Percentiles rank a stretch among this genome's conserved stretches.
These are phyloP conservation scores for Drosophila murphyi DNA, from an alignment of 1,140 invertebrate species.

Conservation along the genomic window DNA sequence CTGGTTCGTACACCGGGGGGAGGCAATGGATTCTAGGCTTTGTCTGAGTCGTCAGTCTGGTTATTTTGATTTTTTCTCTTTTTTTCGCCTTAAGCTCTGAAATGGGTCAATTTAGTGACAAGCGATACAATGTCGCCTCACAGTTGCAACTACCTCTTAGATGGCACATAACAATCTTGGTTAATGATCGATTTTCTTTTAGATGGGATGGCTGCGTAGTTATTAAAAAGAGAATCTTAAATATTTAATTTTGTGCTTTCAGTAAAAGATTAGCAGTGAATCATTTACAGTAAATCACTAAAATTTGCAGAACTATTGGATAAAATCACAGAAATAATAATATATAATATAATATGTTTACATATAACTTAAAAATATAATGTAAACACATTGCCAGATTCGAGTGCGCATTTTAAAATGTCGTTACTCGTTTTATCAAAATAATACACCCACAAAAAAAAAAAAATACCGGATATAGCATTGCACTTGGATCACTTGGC, in stretches of 20 bases:
- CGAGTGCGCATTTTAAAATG: slow-evolving; percentile 6
- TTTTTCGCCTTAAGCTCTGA: slow-evolving; percentile 58
- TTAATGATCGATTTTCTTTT: slow-evolving; percentile 2
- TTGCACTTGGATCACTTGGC: slow-evolving; percentile 29
- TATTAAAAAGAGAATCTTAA: neutral
- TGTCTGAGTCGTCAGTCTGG: slow-evolving; percentile 65
- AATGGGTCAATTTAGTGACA: slow-evolving; percentile 78
- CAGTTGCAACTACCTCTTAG: slow-evolving; percentile 31
- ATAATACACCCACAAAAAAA: slow-evolving; percentile 27
- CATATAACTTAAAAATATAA: neutral
- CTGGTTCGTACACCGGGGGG: slow-evolving; percentile 43
- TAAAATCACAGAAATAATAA: too few species aligned
- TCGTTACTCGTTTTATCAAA: slow-evolving; percentile 15
- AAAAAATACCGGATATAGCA: slow-evolving; percentile 8
- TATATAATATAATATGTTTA: too few species aligned
- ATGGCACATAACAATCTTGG: slow-evolving; percentile 43
- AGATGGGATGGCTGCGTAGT: neutral
- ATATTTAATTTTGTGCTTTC: neutral
- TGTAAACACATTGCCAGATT: neutral
- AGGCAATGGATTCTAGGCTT: slow-evolving; percentile 42
- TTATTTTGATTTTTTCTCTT: slow-evolving; percentile 46
- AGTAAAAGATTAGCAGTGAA: neutral
- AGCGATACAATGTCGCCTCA: slow-evolving; percentile 50
- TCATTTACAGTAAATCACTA: neutral
- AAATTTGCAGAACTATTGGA: too few species aligned